phyloP scores from a whole-genome alignment of 2,113 vertebrate genomes.

The Nicator chloris region DNA sequence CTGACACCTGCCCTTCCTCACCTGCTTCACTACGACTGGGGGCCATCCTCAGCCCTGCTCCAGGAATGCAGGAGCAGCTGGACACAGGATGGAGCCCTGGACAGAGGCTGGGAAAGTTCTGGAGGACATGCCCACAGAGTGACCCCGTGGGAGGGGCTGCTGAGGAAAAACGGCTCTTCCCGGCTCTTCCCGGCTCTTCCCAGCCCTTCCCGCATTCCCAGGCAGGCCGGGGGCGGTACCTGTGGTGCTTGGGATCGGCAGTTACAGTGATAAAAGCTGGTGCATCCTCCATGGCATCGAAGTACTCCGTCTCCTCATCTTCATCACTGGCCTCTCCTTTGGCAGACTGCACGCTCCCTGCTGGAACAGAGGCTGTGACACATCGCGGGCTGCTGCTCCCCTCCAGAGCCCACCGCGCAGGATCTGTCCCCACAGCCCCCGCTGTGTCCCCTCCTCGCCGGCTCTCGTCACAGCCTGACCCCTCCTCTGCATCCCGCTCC shows the following conservation, averaged over 20 bases:
- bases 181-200: fast-evolving
- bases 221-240: slow-evolving; percentile 56
- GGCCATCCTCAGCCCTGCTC: neutral
- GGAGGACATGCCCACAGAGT: fast-evolving
- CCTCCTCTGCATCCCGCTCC: neutral
- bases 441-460: fast-evolving
- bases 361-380: neutral
- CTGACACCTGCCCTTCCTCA: neutral
- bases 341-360: slow-evolving; percentile 76
- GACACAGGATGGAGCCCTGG: neutral
- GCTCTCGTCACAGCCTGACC: neutral
- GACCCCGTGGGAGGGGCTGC: fast-evolving
- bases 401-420: fast-evolving
- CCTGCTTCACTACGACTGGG: neutral
- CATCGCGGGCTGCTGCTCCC: neutral
- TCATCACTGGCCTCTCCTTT: slow-evolving; percentile 97
- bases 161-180: neutral
- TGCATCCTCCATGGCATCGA: slow-evolving; percentile 99
- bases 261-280: slow-evolving; percentile 97
- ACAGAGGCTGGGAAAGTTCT: neutral
- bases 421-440: neutral
- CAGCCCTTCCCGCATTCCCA: neutral
- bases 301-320: slow-evolving; percentile 98
- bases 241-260: slow-evolving; percentile 86
- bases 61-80: neutral